These are phyloP conservation scores for Trichosurus vulpecula DNA, from an alignment of 2,797 vertebrate species.

Conservation along the genomic window DNA sequence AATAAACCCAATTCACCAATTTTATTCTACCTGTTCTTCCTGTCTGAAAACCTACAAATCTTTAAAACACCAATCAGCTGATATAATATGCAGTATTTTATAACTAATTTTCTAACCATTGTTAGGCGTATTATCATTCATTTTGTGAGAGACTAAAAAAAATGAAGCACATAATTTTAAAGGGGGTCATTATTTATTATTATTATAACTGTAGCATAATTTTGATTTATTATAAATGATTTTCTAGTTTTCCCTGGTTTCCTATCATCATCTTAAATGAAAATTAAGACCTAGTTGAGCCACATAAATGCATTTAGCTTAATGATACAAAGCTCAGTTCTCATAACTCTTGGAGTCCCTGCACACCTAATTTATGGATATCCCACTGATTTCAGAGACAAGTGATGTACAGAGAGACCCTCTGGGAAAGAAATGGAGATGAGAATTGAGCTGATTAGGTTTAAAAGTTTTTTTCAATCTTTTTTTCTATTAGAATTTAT, in stretches of 20 bases:
- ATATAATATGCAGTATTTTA: not conserved
- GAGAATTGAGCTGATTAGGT: not conserved
- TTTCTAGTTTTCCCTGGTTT: slow-evolving; percentile 48
- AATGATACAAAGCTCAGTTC: not conserved
- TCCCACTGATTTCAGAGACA: not conserved
- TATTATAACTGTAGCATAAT: slow-evolving; percentile 59
- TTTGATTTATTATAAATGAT: slow-evolving; percentile 60
- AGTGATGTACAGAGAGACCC: not conserved
- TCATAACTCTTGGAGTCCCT: not conserved
- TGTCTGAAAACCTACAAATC: not conserved
- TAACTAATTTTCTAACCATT: not conserved
- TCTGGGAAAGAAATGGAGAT: not conserved
- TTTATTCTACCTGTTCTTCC: not conserved
- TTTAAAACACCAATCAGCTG: not conserved
- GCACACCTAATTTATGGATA: not conserved
- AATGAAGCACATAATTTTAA: not conserved
- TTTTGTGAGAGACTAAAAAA: not conserved
- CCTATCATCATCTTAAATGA: slow-evolving; percentile 47
- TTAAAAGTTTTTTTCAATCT: not conserved
- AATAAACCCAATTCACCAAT: not conserved
- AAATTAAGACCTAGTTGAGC: slow-evolving; percentile 31
- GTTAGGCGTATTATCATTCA: not conserved
- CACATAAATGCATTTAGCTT: slow-evolving; percentile 1
- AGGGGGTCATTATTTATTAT: slow-evolving; percentile 56
- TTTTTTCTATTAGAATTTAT: not conserved